phyloP scores from a whole-genome alignment of 2,888 invertebrate species.

The Electrophaes corylata region DNA sequence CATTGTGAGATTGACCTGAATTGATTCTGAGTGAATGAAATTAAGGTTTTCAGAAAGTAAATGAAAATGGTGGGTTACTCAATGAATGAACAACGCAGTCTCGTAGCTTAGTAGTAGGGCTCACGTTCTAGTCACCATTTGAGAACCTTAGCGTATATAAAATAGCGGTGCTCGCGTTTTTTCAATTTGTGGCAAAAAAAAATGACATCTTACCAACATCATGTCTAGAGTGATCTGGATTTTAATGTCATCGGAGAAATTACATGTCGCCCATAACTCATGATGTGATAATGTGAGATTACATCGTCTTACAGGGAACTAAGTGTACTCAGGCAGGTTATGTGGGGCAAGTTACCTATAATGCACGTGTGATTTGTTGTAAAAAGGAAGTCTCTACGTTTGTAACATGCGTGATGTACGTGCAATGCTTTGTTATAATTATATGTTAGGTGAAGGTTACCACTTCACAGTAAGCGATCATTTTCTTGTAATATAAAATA shows the following conservation, averaged over 20 bases:
- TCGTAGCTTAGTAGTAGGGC: too few species aligned
- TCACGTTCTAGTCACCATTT: too few species aligned
- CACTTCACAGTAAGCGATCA: too few species aligned
- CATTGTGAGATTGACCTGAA: conserved; percentile 21
- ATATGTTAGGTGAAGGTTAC: too few species aligned
- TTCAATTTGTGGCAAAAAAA: background rate
- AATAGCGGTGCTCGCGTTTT: too few species aligned
- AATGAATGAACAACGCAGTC: background rate
- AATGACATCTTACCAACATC: background rate
- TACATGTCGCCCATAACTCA: conserved; percentile 45
- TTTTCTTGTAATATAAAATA: too few species aligned
- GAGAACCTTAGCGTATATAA: too few species aligned
- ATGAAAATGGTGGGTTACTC: background rate
- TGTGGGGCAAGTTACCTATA: background rate
- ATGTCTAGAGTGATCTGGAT: conserved; percentile 20
- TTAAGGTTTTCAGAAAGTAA: background rate
- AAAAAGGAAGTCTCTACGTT: too few species aligned
- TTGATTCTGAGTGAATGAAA: background rate
- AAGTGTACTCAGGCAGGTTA: conserved; percentile 3
- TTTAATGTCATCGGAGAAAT: conserved; percentile 44
- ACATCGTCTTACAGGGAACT: conserved; percentile 35
- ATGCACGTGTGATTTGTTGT: background rate
- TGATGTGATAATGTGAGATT: conserved; percentile 50
- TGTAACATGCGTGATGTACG: too few species aligned
- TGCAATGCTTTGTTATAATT: too few species aligned